phyloP scores from a whole-genome alignment of 2,113 vertebrate genomes.

The Benitochromis conjunctus region DNA sequence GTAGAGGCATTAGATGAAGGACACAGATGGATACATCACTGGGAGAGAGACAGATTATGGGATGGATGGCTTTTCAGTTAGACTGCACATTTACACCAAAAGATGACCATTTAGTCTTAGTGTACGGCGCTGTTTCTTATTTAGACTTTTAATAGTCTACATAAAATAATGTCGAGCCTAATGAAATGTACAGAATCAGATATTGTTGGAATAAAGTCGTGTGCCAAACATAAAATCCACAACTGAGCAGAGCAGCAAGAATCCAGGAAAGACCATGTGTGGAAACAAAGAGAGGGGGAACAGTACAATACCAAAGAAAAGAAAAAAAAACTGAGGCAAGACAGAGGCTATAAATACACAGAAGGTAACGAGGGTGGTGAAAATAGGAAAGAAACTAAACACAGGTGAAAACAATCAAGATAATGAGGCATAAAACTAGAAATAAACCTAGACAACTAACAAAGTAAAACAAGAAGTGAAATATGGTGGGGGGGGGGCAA shows the following conservation, averaged over 20 bases:
- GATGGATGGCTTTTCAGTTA: conserved; percentile 17
- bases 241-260: background rate
- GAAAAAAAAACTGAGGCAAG: background rate
- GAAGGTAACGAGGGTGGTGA: background rate
- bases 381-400: background rate
- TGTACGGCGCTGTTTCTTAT: background rate
- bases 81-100: conserved; percentile 1
- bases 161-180: background rate
- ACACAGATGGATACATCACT: conserved; percentile 33
- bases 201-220: background rate
- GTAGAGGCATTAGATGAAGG: conserved; percentile 22
- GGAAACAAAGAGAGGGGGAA: background rate
- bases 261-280: background rate
- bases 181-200: background rate
- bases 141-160: background rate
- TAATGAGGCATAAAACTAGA: background rate
- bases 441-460: background rate
- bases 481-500: background rate
- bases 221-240: background rate
- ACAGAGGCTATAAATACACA: background rate
- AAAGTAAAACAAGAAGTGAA: background rate
- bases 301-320: background rate
- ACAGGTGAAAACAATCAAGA: background rate
- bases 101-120: background rate
- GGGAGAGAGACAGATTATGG: conserved; percentile 24